A percentile compares a stretch with the other conserved stretches of the same genome.
These are phyloP conservation scores for Acestrorhynchus altus DNA, from an alignment of 2,797 vertebrate species.

Conservation along the genomic window DNA sequence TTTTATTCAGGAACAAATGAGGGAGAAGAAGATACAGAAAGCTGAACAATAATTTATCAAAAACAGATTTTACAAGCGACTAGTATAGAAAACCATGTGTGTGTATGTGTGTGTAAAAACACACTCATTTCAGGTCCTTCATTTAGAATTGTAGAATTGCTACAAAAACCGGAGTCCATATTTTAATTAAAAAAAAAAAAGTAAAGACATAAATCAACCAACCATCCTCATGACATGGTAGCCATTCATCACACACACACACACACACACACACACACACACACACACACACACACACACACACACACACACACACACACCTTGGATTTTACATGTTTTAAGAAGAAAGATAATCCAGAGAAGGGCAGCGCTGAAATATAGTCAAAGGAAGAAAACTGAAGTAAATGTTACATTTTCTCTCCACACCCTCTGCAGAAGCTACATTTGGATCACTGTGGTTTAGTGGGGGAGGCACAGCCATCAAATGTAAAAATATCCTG, in stretches of 20 bases:
- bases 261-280: not conserved
- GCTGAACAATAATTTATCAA: conserved; percentile 1
- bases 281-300: conserved; percentile 3
- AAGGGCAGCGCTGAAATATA: not conserved
- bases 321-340: not conserved
- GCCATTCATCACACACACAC: not conserved
- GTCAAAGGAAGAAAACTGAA: conserved; percentile 9
- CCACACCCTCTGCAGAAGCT: conserved; percentile 54
- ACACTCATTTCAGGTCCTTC: conserved; percentile 51
- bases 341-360: not conserved
- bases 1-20: conserved; percentile 25
- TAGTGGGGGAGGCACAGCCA: conserved; percentile 65
- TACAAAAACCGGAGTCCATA: conserved; percentile 60
- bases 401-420: not conserved
- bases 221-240: not conserved
- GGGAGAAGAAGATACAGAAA: not conserved
- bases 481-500: conserved; percentile 72
- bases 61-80: not conserved
- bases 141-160: conserved; percentile 52
- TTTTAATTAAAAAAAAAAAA: conserved; percentile 7
- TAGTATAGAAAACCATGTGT: not conserved
- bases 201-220: conserved; percentile 12
- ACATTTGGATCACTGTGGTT: conserved; percentile 68
- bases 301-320: conserved; percentile 42
- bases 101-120: conserved; percentile 11